These are phyloP conservation scores for Zaprionus inermis DNA, from an alignment of 1,140 invertebrate genomes.

Conservation along the genomic window DNA sequence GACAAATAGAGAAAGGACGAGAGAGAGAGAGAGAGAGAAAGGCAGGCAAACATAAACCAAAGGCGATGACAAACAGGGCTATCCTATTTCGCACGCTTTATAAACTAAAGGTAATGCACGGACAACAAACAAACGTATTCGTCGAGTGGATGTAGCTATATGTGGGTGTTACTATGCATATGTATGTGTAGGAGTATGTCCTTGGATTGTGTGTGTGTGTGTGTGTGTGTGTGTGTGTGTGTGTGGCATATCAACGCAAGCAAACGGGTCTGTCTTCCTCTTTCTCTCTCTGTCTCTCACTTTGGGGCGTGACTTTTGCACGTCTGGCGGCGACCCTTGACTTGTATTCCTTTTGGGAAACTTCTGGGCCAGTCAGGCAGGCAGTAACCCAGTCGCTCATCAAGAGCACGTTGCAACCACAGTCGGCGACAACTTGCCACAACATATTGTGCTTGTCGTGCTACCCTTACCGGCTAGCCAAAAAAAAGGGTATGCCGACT, in stretches of 20 bases:
- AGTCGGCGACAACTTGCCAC: conserved; percentile 41
- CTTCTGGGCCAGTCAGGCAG: conserved; percentile 41
- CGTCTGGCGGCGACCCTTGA: conserved; percentile 69
- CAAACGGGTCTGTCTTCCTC: background rate
- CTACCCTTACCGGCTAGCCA: background rate
- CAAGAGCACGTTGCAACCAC: conserved; percentile 51
- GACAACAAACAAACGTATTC: conserved; percentile 22
- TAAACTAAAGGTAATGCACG: conserved; percentile 37
- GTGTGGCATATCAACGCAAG: background rate
- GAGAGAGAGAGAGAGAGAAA: too few relatives aligned
- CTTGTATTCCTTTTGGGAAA: conserved; percentile 54
- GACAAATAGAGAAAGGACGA: conserved; percentile 9
- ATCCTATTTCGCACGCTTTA: conserved; percentile 16
- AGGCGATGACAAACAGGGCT: conserved; percentile 40
- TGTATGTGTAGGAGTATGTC: conserved; percentile 9
- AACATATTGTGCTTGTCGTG: conserved; percentile 24
- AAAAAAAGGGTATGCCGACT: background rate
- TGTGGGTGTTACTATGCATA: conserved; percentile 7
- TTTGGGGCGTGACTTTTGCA: conserved; percentile 65
- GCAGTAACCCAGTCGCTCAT: conserved; percentile 41
- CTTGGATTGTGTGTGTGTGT: conserved; percentile 5
- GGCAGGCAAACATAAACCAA: conserved; percentile 17
- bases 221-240: conserved; percentile 3
- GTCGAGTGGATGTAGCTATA: conserved; percentile 2
- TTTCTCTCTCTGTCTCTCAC: background rate